A percentile compares a stretch with the other conserved stretches of the same genome.
Conservation (phyloP, 1,140 invertebrate species). For the Himalopsyche phryganea region DNA sequence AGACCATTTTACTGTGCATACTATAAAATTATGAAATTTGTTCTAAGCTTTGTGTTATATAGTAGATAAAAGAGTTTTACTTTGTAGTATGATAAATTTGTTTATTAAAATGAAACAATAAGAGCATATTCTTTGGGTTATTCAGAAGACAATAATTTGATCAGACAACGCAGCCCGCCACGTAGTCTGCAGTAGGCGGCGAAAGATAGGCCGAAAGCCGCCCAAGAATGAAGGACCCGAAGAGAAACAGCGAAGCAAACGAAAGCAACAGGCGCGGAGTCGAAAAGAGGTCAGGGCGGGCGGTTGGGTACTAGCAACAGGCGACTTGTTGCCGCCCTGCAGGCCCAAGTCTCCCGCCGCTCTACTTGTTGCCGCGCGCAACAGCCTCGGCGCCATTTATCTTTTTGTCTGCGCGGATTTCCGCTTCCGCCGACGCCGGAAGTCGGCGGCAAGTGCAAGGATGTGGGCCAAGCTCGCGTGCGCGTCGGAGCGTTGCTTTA, state of each 20-base stretch:
- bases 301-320: constrained; percentile 9
- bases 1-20: no score
- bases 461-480: background rate
- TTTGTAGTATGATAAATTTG: no score
- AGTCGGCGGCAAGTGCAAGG: background rate
- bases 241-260: background rate
- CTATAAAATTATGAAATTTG: no score
- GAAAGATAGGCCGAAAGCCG: no score
- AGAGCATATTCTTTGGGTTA: no score
- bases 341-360: background rate
- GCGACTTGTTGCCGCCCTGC: constrained; percentile 28
- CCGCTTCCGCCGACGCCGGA: constrained; percentile 10
- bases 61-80: no score
- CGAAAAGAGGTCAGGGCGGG: background rate
- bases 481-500: background rate
- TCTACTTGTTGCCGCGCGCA: constrained; percentile 32
- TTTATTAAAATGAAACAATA: no score
- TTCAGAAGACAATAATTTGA: no score
- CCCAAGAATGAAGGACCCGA: background rate
- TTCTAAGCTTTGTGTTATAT: no score
- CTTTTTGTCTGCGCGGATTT: constrained; percentile 30
- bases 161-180: no score
- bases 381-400: constrained; percentile 24
- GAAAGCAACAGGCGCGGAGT: background rate
- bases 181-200: no score